Conservation (phyloP, 2,113 vertebrate species). For the Rhinolophus sinicus region DNA sequence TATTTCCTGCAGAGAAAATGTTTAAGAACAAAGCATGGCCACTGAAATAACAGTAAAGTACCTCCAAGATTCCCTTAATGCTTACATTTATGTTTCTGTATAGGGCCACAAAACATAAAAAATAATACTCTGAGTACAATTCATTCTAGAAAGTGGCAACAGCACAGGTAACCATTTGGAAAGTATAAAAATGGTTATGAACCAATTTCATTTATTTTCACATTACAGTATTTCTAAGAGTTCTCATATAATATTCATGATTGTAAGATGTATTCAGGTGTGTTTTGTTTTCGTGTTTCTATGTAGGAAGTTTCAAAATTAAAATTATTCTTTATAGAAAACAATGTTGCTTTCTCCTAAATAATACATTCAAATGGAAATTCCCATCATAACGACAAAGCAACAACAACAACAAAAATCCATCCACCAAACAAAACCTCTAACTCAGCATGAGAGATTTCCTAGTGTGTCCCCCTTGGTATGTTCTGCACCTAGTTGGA, state of each 20-base stretch:
- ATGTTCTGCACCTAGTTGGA: neutral
- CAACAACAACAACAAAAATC: neutral
- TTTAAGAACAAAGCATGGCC: neutral
- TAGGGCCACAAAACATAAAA: neutral
- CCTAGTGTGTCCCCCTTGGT: neutral
- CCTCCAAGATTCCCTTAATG: neutral
- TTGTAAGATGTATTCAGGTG: neutral
- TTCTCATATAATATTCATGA: neutral
- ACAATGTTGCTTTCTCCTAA: neutral
- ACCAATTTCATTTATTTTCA: neutral
- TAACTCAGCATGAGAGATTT: neutral
- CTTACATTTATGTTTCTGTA: neutral
- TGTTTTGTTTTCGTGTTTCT: neutral
- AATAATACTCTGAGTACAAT: neutral
- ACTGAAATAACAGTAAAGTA: neutral
- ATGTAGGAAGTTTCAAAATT: neutral
- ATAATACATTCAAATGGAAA: neutral
- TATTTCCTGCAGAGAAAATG: neutral
- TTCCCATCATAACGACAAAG: neutral
- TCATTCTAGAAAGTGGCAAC: neutral
- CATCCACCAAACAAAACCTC: neutral
- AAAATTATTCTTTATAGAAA: neutral
- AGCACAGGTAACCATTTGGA: neutral
- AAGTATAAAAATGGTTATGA: neutral
- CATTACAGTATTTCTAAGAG: neutral